Evolutionary conservation across 2,113 vertebrate species (phyloP).

Genomic region (Malurus alboscapulatus): DNA sequence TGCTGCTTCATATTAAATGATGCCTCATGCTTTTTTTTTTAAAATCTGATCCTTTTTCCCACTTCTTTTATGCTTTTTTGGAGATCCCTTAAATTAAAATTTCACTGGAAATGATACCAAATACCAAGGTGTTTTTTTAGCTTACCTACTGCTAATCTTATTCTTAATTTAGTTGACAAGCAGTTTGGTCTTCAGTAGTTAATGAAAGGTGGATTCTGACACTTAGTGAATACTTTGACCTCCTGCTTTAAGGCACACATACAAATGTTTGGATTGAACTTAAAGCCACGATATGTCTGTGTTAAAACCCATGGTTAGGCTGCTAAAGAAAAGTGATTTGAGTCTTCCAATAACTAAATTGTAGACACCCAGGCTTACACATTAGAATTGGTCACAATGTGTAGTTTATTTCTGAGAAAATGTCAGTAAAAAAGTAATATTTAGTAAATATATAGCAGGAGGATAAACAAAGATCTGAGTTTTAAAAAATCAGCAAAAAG

Average conservation of each 20-base stretch:
- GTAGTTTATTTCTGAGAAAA: not conserved
- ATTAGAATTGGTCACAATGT: not conserved
- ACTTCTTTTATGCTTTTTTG: not conserved
- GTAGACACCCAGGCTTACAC: not conserved
- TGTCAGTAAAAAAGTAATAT: not conserved
- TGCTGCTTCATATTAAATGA: not conserved
- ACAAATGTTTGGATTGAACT: not conserved
- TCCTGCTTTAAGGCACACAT: not conserved
- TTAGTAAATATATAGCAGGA: not conserved
- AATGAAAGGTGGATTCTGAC: not conserved
- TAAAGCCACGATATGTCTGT: not conserved
- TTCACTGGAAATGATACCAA: not conserved
- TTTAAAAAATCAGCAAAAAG: not conserved
- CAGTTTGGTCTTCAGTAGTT: not conserved
- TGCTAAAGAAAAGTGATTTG: not conserved
- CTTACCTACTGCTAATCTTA: not conserved
- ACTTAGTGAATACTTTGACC: not conserved
- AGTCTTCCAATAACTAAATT: not conserved
- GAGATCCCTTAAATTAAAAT: not conserved
- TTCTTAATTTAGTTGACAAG: not conserved
- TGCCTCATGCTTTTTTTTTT: not conserved
- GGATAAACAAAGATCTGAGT: not conserved
- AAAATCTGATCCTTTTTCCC: accelerated
- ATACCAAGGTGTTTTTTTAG: not conserved
- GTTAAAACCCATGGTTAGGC: not conserved